Conservation (phyloP, 2,797 vertebrate genomes). For the Ispidina picta region DNA sequence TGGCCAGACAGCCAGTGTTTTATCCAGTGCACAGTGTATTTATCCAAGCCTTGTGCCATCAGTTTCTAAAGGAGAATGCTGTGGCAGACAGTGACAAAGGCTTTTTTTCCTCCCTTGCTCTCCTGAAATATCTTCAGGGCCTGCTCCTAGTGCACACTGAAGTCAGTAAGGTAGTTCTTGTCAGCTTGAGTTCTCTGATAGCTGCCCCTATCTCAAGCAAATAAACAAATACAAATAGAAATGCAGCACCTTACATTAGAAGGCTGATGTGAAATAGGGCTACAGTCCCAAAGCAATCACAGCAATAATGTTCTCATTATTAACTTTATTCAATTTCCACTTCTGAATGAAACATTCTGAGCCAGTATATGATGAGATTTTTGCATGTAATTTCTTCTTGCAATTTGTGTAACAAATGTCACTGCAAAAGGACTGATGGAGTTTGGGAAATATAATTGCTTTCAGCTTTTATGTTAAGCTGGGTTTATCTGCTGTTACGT, state of each 20-base stretch:
- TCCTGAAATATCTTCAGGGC: background rate
- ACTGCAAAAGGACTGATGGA: background rate
- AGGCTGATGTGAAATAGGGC: background rate
- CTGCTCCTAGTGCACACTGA: background rate
- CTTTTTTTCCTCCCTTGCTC: background rate
- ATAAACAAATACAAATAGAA: background rate
- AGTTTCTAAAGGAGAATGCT: too few species aligned
- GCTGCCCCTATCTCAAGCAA: background rate
- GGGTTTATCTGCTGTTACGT: slow-evolving; percentile 6
- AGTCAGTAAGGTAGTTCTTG: background rate
- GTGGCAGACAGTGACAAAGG: too few species aligned
- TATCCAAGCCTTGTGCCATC: too few species aligned
- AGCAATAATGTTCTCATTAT: background rate
- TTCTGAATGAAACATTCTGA: background rate
- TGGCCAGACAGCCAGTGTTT: too few species aligned
- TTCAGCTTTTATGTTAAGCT: slow-evolving; percentile 13
- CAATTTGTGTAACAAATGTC: background rate
- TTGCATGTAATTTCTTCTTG: background rate
- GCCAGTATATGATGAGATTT: background rate
- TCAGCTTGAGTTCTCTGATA: background rate
- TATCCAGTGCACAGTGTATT: too few species aligned
- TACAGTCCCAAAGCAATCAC: background rate
- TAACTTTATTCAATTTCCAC: background rate
- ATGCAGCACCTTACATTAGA: background rate
- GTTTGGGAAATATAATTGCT: slow-evolving; percentile 1